Base-by-base conservation (phyloP, 2,888 invertebrate species). In the Mechanitis mazaeus region DNA sequence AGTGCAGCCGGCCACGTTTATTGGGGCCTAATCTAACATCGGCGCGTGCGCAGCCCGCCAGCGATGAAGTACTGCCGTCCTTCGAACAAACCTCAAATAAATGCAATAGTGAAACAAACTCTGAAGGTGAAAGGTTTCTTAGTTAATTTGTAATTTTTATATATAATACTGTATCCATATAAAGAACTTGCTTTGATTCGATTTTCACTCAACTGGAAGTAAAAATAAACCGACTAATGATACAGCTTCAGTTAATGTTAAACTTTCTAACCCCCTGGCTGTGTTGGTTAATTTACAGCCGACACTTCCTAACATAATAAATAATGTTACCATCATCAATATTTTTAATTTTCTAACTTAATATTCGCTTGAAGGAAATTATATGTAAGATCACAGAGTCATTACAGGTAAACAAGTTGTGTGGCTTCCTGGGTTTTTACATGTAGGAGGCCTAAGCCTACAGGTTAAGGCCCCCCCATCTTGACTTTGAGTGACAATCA, bases 241-340 rank as follows among this genome's bases (percentile, higher is more conserved):
- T 60, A 60, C 55, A 54, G 53, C 60, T 58, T 59, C 59, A 3
- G 63, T 67, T 73, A 73, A 78, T 76, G 74, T 72, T 75, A 76
- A 69, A 70, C 77, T 79, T 77, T 78, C 79, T 75, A 77, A 75
- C 77, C 77, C 64, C 62, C 60, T 56, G 60, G 63, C 61, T 33
- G 55, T 56, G 56, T 54, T 60, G 59, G 57, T 57, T 69, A 69
- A 69, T 69, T 69, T 69, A 68, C 63, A 59, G 62, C 64, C 58
- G 45, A 59, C 54, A 65, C 69, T 72, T 71, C 71, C 71, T 68
- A 69, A 65, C 68, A 65, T 66, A 67, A 72, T 72, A 70, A 71
- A 69, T 68, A 64, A 70, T 62, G 66, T 62, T 64, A 56, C 62
- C 60, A 55, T 58, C 62, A 62, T 60, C 60, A 64, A 60, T 60